Evolutionary conservation across 2,888 invertebrate species (phyloP).

Genomic region (Crossocerus cetratus): DNA sequence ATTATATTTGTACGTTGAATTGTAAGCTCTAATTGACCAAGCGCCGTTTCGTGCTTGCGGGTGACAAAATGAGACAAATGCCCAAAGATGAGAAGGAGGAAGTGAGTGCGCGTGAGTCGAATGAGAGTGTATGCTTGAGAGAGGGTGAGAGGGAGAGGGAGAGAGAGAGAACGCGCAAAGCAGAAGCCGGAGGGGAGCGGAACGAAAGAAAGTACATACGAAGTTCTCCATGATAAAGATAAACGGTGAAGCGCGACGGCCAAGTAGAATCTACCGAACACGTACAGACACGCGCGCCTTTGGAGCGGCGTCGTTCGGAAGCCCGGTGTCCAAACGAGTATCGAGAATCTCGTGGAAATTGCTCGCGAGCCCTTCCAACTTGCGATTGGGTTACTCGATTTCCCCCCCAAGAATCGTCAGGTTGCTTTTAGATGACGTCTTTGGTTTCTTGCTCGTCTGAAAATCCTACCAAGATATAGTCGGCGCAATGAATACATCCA

Average conservation of each 20-base stretch:
- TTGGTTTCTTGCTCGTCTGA: slow-evolving; percentile 33
- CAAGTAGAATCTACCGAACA: slow-evolving; percentile 15
- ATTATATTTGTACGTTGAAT: slow-evolving; percentile 77
- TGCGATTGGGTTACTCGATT: slow-evolving; percentile 52
- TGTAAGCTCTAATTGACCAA: slow-evolving; percentile 74
- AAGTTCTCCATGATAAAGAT: slow-evolving; percentile 20
- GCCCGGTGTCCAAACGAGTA: not conserved
- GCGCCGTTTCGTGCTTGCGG: slow-evolving; percentile 61
- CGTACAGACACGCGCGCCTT: slow-evolving; percentile 13
- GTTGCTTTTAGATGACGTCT: slow-evolving; percentile 47
- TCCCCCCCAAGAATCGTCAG: slow-evolving; percentile 46
- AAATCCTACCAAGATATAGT: slow-evolving; percentile 3
- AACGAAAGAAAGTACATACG: slow-evolving; percentile 12
- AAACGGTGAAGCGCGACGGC: slow-evolving; percentile 3
- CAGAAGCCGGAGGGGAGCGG: not conserved
- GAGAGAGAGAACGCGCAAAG: slow-evolving; percentile 2
- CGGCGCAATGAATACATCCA: too few relatives aligned
- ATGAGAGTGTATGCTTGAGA: not conserved
- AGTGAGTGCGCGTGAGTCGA: not conserved
- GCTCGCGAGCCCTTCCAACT: slow-evolving; percentile 41
- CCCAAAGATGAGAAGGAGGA: slow-evolving; percentile 17
- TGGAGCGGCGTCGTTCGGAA: not conserved
- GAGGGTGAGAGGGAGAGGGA: not conserved
- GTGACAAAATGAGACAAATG: slow-evolving; percentile 26
- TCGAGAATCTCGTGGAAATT: slow-evolving; percentile 9